These are phyloP conservation scores for Epinephelus moara DNA, from an alignment of 2,113 vertebrate genomes.

Conservation along the genomic window DNA sequence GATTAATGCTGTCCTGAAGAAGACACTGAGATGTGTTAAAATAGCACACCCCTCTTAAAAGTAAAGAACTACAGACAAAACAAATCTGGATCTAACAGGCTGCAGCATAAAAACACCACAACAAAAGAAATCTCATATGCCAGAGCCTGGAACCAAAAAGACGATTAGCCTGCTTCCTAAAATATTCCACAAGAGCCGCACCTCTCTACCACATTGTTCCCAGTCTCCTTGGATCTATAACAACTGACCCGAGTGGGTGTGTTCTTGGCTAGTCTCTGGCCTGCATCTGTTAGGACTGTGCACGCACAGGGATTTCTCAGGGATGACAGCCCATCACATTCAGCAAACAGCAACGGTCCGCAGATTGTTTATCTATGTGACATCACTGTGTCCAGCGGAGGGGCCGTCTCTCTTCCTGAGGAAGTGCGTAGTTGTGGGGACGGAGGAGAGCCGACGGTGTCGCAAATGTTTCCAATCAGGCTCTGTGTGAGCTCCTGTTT, in stretches of 20 bases:
- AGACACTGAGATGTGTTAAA: slow-evolving; percentile 51
- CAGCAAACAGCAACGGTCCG: slow-evolving; percentile 54
- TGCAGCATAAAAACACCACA: slow-evolving; percentile 36
- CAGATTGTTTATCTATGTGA: slow-evolving; percentile 73
- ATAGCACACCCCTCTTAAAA: slow-evolving; percentile 42
- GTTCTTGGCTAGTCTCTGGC: slow-evolving; percentile 59
- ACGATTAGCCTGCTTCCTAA: slow-evolving; percentile 66
- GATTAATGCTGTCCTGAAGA: slow-evolving; percentile 24
- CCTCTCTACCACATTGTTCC: slow-evolving; percentile 75
- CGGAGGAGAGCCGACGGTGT: slow-evolving; percentile 48
- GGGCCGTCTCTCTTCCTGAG: slow-evolving; percentile 74
- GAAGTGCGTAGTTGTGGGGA: slow-evolving; percentile 63
- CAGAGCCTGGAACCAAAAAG: slow-evolving; percentile 51
- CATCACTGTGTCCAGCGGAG: slow-evolving; percentile 66
- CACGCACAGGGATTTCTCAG: slow-evolving; percentile 54
- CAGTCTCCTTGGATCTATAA: slow-evolving; percentile 63
- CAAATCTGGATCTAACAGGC: slow-evolving; percentile 57
- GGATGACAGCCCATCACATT: slow-evolving; percentile 67
- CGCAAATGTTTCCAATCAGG: slow-evolving; percentile 77
- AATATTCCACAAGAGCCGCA: slow-evolving; percentile 73
- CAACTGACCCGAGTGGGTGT: slow-evolving; percentile 68
- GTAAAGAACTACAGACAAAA: slow-evolving; percentile 45
- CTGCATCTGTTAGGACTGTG: slow-evolving; percentile 65
- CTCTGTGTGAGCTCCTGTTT: slow-evolving; percentile 56
- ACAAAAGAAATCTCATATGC: slow-evolving; percentile 52